Evolutionary conservation across 2,797 vertebrate genomes (phyloP), one percentile per base, ranked within the genome.

Genomic region (Rhinatrema bivittatum): DNA sequence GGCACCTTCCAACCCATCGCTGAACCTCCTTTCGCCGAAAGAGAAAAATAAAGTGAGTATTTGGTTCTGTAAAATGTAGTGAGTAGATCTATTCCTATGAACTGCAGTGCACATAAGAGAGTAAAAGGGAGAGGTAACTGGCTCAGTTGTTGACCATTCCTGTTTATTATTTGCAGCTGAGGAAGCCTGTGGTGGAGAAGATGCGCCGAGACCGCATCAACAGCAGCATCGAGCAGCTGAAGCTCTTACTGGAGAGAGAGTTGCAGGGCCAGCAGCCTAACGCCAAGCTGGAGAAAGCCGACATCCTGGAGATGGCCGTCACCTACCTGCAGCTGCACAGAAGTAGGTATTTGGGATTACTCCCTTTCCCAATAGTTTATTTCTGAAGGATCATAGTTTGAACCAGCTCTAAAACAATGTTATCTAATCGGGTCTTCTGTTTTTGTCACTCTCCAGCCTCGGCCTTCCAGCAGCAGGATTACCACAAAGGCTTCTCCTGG

Each of bases 101-200:
- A 9, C 3, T 4, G 11, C 13, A 11, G 5, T 21, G 18, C n/a
- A 19, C n/a, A n/a, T n/a, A n/a, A n/a, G 30, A 0, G 0, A 35
- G 4, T 3, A 6, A 0, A 18, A 6, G n/a, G 27, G 10, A 0
- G 15, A 9, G 19, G 22, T 6, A 16, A 31, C 19, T 23, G 5
- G 13, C 34, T 22, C 14, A 20, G 3, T 44, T 5, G 17, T 23
- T 42, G 48, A 45, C 11, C 7, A 5, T 39, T 30, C 36, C 23
- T 16, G 49, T 33, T 2, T 44, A 12, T 33, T 27, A 60, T 31
- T 53, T 67, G 33, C 84, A 92, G 91, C 57, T 85, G 42, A 83
- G 87, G 39, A 89, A 79, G 36, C 82, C 85, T 2, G 68, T 87
- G 66, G 89, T 91, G 73, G 85, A 93, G 64, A 93, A 91, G 59